Evolutionary conservation across 1,140 invertebrate species (phyloP).

Genomic region (Bombus sylvicola): DNA sequence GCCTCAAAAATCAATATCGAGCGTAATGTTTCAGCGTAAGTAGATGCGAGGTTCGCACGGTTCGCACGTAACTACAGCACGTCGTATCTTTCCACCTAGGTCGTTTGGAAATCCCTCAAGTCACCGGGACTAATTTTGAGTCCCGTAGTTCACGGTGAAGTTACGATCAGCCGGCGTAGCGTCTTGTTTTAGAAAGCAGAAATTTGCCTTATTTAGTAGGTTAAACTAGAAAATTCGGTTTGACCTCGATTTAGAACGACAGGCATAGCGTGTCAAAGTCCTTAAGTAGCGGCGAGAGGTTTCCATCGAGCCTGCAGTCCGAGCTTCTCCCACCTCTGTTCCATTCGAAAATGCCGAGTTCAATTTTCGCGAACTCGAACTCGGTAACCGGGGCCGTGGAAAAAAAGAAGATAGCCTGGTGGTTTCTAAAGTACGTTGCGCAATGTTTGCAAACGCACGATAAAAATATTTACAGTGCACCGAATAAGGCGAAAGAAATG

Average conservation of each 20-base stretch:
- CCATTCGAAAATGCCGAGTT: constrained; percentile 14
- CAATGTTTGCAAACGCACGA: too few relatives aligned
- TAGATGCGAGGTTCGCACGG: constrained; percentile 17
- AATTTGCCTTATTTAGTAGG: constrained; percentile 83
- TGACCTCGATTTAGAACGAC: constrained; percentile 81
- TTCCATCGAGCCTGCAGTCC: constrained; percentile 45
- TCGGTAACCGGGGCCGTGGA: background rate
- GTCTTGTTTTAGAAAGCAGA: constrained; percentile 81
- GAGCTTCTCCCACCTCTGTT: background rate
- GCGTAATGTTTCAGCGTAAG: constrained; percentile 1
- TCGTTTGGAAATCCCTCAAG: constrained; percentile 41
- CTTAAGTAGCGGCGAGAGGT: constrained; percentile 66
- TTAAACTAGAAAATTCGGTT: constrained; percentile 84
- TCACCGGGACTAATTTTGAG: constrained; percentile 49
- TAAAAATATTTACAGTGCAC: too few relatives aligned
- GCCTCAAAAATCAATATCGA: constrained; percentile 27
- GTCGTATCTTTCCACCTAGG: constrained; percentile 5
- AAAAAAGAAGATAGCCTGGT: too few relatives aligned
- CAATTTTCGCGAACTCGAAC: constrained; percentile 7
- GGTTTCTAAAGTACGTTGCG: background rate
- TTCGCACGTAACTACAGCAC: background rate
- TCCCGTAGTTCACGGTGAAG: constrained; percentile 49
- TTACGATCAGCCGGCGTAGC: constrained; percentile 59
- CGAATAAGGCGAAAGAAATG: background rate
- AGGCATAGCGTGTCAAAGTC: constrained; percentile 72